Percentiles rank a stretch among this genome's conserved stretches.
phyloP scores from a whole-genome alignment of 2,797 vertebrate species.

The Pelodytes ibericus region DNA sequence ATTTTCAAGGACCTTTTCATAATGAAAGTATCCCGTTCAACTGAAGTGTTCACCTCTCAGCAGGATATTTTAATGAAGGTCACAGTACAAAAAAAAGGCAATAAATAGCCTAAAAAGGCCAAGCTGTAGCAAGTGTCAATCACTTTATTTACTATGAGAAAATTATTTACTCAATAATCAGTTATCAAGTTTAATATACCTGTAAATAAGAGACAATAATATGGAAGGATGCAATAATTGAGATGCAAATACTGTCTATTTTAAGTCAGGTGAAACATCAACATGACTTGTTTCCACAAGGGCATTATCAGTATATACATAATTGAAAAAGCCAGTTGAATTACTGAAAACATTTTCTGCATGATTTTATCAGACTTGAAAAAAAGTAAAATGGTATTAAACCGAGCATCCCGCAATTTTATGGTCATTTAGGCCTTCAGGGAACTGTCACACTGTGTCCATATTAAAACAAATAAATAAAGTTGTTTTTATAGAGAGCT shows the following conservation, averaged over 20 bases:
- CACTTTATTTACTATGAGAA: constrained; percentile 48
- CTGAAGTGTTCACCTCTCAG: constrained; percentile 54
- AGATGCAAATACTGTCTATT: constrained; percentile 5
- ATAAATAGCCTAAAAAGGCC: constrained; percentile 29
- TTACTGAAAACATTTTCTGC: neutral
- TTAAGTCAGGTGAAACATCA: neutral
- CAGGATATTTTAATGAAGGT: constrained; percentile 64
- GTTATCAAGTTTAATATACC: neutral
- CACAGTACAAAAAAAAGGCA: constrained; percentile 56
- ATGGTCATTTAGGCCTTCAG: neutral
- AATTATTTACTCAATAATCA: constrained; percentile 15
- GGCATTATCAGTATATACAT: neutral
- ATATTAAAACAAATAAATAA: neutral
- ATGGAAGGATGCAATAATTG: neutral
- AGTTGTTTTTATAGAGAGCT: neutral
- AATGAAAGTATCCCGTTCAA: constrained; percentile 57
- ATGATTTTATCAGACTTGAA: neutral
- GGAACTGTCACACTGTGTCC: neutral
- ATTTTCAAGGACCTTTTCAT: constrained; percentile 64
- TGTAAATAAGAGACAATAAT: neutral
- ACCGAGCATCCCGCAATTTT: neutral
- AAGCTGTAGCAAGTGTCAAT: constrained; percentile 44
- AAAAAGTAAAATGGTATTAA: neutral
- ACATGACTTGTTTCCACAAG: neutral
- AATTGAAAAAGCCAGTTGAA: constrained; percentile 2